Base-by-base conservation (phyloP, 2,888 invertebrate genomes). In the Phoenoteleia sp. region DNA sequence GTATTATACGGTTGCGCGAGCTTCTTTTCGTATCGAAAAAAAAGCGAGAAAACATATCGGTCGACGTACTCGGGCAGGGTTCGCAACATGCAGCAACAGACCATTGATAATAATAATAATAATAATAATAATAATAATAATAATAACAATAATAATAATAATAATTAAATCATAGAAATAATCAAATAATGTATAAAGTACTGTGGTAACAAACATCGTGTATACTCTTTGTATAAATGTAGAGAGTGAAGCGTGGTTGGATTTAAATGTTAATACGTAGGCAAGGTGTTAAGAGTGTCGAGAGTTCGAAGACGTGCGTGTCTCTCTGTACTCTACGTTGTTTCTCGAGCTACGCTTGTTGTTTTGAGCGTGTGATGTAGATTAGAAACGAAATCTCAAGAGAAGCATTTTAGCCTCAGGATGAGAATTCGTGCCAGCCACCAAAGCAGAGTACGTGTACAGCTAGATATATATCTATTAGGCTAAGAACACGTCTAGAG, bases 81-180 rank as follows among this genome's bases (percentile, higher is more conserved):
- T 90, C 88, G 87, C 85, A 88, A 89, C 93, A 93, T 93, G 93
- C 93, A 93, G 89, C 90, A 88, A 89, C 90, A 91, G 90, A 91
- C 91, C 91, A 92, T 91, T 89, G 88, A 77, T 81, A 74, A 81
- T 81, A 67, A 69, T 54, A 75, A 75, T 64, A 27, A 45, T 47
- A 49, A 60, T 36, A 9, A 66, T 19, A 66, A 47, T 64, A 5
- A 29, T 58, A 71, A 71, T 23, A 9, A 71, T 6, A 69, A 36
- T 39, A 2, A 54, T 36, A 69, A 56, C 56, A 25, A 42, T 27
- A 64, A 45, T 42, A 72, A 72, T 23, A 45, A 72, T 15, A 75
- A 64, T 75, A 13, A 62, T 49, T n/a, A n/a, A n/a, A n/a, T n/a
- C n/a, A n/a, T n/a, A n/a, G n/a, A n/a, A n/a, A n/a, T n/a, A 62